These are phyloP conservation scores for Heliothis virescens DNA, from an alignment of 1,140 invertebrate genomes.

Conservation along the genomic window DNA sequence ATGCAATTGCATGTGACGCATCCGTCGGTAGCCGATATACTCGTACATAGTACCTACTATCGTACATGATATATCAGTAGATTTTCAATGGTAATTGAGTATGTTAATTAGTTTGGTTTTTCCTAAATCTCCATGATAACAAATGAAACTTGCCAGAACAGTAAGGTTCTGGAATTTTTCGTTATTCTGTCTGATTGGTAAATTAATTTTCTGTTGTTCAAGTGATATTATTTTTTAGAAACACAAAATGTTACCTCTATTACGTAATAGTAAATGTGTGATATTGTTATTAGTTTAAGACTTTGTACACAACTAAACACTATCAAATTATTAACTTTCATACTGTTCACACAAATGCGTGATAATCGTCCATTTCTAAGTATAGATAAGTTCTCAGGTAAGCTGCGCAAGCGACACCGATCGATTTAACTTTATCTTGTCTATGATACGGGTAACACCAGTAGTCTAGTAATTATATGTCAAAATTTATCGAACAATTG, in stretches of 20 bases:
- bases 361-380: slow-evolving; percentile 16
- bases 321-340: not conserved
- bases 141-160: too few relatives aligned
- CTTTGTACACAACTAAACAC: too few relatives aligned
- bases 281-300: too few relatives aligned
- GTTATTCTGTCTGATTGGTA: too few relatives aligned
- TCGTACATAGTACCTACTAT: too few relatives aligned
- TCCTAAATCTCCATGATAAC: too few relatives aligned
- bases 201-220: too few relatives aligned
- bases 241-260: too few relatives aligned
- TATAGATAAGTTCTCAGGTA: slow-evolving; percentile 35
- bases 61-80: not conserved
- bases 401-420: slow-evolving; percentile 38
- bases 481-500: slow-evolving; percentile 24
- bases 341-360: slow-evolving; percentile 15
- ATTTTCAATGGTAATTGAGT: not conserved
- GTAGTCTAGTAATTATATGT: slow-evolving; percentile 25
- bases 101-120: too few relatives aligned
- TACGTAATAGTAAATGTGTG: too few relatives aligned
- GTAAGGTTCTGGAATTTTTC: too few relatives aligned
- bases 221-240: too few relatives aligned
- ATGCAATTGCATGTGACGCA: not conserved
- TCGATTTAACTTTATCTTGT: slow-evolving; percentile 35
- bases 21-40: not conserved
- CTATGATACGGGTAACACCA: slow-evolving; percentile 34